These are phyloP conservation scores for Pterophyllum scalare DNA, from an alignment of 2,113 vertebrate species.

Conservation along the genomic window DNA sequence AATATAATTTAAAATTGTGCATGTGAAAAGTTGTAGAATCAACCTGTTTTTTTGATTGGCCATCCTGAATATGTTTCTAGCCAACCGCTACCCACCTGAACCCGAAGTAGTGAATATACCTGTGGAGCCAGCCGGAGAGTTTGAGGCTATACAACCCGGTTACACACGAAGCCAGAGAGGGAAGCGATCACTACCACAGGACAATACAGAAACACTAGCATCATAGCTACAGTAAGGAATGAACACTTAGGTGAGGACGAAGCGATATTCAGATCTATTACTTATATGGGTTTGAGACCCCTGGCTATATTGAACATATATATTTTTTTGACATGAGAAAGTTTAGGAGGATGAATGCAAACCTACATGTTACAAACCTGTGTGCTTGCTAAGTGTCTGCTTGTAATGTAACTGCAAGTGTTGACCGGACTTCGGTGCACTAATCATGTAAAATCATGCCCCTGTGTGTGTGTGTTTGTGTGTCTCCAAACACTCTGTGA, in stretches of 20 bases:
- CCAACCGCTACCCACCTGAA: constrained; percentile 90
- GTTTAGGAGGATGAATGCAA: constrained; percentile 65
- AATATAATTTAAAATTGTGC: constrained; percentile 73
- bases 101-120: constrained; percentile 91
- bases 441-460: constrained; percentile 61
- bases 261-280: constrained; percentile 49
- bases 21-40: constrained; percentile 72
- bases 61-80: constrained; percentile 89
- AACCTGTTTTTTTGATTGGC: constrained; percentile 87
- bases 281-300: constrained; percentile 78
- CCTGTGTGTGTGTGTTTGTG: too few species aligned
- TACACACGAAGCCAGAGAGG: constrained; percentile 84
- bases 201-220: constrained; percentile 79
- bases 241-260: constrained; percentile 47
- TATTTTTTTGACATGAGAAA: constrained; percentile 67
- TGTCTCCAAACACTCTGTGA: constrained; percentile 33
- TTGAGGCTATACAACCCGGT: constrained; percentile 85
- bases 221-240: constrained; percentile 70
- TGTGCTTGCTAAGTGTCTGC: constrained; percentile 79
- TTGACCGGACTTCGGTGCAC: constrained; percentile 72
- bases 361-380: constrained; percentile 71
- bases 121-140: constrained; percentile 88
- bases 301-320: constrained; percentile 74
- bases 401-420: constrained; percentile 81
- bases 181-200: constrained; percentile 89